A percentile compares a stretch with the other conserved stretches of the same genome.
These are phyloP conservation scores for Nematostella vectensis DNA, from an alignment of 92 coral and sea anemone genomes.

Conservation along the genomic window DNA sequence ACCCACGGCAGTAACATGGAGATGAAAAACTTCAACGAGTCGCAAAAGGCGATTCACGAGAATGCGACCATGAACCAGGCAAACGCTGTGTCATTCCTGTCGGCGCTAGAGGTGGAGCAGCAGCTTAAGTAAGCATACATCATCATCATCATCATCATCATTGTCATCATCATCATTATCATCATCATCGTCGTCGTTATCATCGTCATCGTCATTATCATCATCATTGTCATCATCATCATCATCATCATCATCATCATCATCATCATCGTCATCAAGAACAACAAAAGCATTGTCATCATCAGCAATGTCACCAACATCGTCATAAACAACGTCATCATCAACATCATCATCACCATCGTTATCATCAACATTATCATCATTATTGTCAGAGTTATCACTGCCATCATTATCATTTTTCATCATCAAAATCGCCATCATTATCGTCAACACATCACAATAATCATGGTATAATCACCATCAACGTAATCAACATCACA, in stretches of 20 bases:
- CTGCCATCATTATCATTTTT: constrained; percentile 1
- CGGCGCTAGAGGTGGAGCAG: constrained; percentile 87
- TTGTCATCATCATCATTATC: constrained; percentile 3
- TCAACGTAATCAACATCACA: no score
- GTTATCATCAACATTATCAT: no score
- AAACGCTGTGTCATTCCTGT: constrained; percentile 56
- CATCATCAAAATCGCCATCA: constrained; percentile 1
- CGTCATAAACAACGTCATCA: background rate
- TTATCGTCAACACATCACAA: background rate
- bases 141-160: no score
- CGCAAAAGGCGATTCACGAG: constrained; percentile 47
- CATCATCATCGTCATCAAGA: no score
- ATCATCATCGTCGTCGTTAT: constrained; percentile 3
- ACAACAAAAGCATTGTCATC: no score
- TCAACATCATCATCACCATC: no score
- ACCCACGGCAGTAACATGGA: constrained; percentile 77
- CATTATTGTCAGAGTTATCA: no score
- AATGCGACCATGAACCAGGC: constrained; percentile 75
- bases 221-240: constrained; percentile 3
- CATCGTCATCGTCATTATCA: constrained; percentile 3
- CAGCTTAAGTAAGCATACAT: constrained; percentile 53
- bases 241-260: constrained; percentile 3
- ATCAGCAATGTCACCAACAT: background rate
- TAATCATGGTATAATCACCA: no score
- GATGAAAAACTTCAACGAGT: constrained; percentile 38